phyloP scores from a whole-genome alignment of 2,797 vertebrate species.

The Garrulus glandarius region DNA sequence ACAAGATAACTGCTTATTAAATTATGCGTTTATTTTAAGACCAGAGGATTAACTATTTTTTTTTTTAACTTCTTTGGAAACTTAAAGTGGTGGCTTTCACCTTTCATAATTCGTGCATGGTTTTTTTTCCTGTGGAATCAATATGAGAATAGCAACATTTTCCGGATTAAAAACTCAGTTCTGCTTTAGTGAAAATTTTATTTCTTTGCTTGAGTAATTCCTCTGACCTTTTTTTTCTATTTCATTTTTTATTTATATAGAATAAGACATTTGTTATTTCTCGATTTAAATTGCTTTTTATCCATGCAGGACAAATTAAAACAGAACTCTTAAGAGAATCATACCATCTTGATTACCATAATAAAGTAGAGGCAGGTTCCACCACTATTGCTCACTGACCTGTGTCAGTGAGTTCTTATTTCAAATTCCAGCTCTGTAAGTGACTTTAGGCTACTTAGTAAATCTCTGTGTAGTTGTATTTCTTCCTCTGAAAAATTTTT shows the following conservation, averaged over 20 bases:
- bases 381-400: neutral
- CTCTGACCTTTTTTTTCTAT: neutral
- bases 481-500: neutral
- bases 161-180: neutral
- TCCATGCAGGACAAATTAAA: conserved; percentile 49
- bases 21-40: neutral
- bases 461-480: neutral
- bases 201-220: conserved; percentile 1
- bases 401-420: neutral
- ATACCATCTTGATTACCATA: neutral
- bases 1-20: conserved; percentile 18
- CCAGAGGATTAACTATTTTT: neutral
- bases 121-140: neutral
- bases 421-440: neutral
- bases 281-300: conserved; percentile 47
- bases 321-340: neutral
- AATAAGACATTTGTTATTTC: conserved; percentile 27
- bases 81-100: neutral
- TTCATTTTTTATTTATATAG: conserved; percentile 43
- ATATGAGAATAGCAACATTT: neutral
- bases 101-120: neutral
- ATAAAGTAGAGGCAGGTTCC: conserved; percentile 1
- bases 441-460: neutral
- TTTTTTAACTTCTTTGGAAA: neutral
- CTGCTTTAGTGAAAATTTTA: neutral